Evolutionary conservation across 2,888 invertebrate genomes (phyloP).

Genomic region (Archips xylosteana): DNA sequence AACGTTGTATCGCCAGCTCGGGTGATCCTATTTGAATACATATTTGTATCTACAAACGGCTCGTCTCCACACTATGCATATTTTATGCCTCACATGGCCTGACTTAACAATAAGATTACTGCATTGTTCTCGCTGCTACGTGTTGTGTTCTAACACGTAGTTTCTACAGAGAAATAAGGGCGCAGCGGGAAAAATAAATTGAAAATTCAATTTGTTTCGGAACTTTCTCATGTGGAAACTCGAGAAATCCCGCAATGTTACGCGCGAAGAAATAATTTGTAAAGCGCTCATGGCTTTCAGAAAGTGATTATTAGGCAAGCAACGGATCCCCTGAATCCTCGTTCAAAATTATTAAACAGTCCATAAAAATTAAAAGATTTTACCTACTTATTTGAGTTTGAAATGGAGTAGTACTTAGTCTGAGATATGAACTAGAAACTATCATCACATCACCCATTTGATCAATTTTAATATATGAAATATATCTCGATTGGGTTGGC

Average conservation of each 20-base stretch:
- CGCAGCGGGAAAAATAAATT: conserved; percentile 27
- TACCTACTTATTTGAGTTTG: neutral
- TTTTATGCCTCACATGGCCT: conserved; percentile 32
- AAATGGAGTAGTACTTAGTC: no score
- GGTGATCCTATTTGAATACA: conserved; percentile 44
- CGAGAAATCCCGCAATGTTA: conserved; percentile 39
- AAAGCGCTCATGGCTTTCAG: conserved; percentile 24
- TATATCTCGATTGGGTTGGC: no score
- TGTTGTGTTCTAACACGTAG: conserved; percentile 8
- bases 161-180: conserved; percentile 3
- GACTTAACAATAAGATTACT: conserved; percentile 31
- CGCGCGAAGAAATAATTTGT: conserved; percentile 45
- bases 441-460: no score
- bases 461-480: no score
- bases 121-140: conserved; percentile 21
- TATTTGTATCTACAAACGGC: conserved; percentile 33
- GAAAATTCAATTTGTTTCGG: conserved; percentile 30
- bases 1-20: conserved; percentile 44
- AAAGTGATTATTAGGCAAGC: conserved; percentile 23
- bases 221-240: conserved; percentile 44
- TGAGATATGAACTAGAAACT: no score
- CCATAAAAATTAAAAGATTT: conserved; percentile 24
- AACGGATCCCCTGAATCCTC: conserved; percentile 10
- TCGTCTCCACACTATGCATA: conserved; percentile 38
- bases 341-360: conserved; percentile 23